Evolutionary conservation across 2,797 vertebrate genomes (phyloP).

Genomic region (Urosaurus nigricauda): DNA sequence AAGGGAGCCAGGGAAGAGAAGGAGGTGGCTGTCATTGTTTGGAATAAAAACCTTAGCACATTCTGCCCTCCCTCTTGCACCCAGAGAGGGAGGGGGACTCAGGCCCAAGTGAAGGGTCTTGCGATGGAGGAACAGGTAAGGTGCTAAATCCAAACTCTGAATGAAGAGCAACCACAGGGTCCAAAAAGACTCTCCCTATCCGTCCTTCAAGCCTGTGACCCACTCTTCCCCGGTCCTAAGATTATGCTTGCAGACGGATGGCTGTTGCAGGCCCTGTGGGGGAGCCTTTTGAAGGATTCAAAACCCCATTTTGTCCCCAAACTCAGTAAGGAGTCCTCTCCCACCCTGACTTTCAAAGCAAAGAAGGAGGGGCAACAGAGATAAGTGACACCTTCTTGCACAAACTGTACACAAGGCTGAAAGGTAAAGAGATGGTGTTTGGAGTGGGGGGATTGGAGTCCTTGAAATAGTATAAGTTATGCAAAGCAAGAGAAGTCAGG

Average conservation of each 20-base stretch:
- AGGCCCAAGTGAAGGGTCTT: too few relatives aligned
- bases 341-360: too few relatives aligned
- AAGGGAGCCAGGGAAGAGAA: not conserved
- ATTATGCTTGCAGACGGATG: too few relatives aligned
- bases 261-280: too few relatives aligned
- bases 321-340: not conserved
- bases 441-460: too few relatives aligned
- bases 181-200: not conserved
- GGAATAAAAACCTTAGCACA: rapidly evolving
- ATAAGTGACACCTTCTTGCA: not conserved
- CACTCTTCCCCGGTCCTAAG: not conserved
- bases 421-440: too few relatives aligned
- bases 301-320: too few relatives aligned
- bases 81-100: rapidly evolving
- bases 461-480: too few relatives aligned
- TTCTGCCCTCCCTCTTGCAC: not conserved
- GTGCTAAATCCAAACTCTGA: not conserved
- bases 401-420: too few relatives aligned
- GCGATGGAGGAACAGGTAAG: not conserved
- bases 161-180: rapidly evolving
- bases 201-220: rapidly evolving
- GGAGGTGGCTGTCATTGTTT: not conserved
- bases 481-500: too few relatives aligned
- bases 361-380: not conserved
- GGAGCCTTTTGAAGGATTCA: too few relatives aligned